Evolutionary conservation across 2,797 vertebrate species (phyloP), one percentile per base, ranked within the genome.

Genomic region (Rhinophrynus dorsalis): DNA sequence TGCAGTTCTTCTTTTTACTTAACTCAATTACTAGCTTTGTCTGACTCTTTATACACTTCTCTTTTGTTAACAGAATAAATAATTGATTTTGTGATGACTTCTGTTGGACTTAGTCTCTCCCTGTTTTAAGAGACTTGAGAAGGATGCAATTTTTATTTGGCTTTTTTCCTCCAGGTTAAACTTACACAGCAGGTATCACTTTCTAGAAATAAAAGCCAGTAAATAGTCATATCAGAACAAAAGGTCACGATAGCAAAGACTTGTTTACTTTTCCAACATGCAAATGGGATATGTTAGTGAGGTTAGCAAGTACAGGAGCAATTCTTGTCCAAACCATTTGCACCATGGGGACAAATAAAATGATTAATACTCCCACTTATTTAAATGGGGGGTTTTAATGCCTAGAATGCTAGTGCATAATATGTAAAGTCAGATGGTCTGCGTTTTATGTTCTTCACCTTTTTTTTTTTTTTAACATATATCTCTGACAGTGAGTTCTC

Each of bases 31-130:
- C 55, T 77, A 73, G 55, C 55, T 71, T 69, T 51, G 27, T 66
- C 52, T 74, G 50, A 21, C 71, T 80, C 71, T 45, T 77, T 83
- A 76, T 78, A 71, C 67, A n/a, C 26, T 76, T 76, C 26, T 68
- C 80, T 76, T 84, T 82, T 87, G 75, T 81, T 84, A 81, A 76
- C 68, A 54, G 56, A 80, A 83, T 87, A 77, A 85, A 86, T 86
- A 85, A 85, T 85, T 84, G 64, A 84, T 81, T n/a, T 55, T 63
- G 0, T 66, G 77, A 85, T 82, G 83, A 84, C 67, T 65, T 66
- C 67, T 75, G 75, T 60, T 79, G 68, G 20, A 66, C 70, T 59
- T 71, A 58, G 62, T 77, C 74, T 74, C 76, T 73, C 68, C 54
- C 37, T 60, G 33, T 77, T 76, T 63, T 51, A 26, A n/a, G 24